phyloP scores from a whole-genome alignment of 2,888 invertebrate genomes.

The Hipparchia sbordonii region DNA sequence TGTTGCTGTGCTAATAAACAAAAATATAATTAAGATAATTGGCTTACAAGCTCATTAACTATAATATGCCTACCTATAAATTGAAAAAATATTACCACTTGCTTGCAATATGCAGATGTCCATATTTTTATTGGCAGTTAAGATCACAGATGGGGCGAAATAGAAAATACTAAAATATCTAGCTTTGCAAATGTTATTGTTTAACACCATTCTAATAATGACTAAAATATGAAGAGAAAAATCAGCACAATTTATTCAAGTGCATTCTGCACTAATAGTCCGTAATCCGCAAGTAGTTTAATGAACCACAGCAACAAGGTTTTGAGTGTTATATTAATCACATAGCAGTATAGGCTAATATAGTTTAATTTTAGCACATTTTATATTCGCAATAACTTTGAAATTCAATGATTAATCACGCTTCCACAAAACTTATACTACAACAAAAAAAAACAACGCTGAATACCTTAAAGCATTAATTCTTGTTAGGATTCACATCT shows the following conservation, averaged over 20 bases:
- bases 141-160: not conserved
- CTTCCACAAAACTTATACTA: conserved; percentile 25
- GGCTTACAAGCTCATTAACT: no score
- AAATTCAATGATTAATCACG: conserved; percentile 28
- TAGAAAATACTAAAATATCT: not conserved
- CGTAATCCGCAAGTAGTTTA: not conserved
- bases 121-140: no score
- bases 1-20: no score
- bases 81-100: no score
- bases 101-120: no score
- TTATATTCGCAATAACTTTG: conserved; percentile 23
- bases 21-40: no score
- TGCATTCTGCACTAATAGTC: not conserved
- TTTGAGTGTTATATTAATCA: not conserved
- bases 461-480: conserved; percentile 27
- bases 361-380: not conserved
- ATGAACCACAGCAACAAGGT: not conserved
- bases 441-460: conserved; percentile 27
- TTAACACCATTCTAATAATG: no score
- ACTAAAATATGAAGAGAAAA: no score
- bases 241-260: no score
- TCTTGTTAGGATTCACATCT: not conserved
- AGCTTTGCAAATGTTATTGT: not conserved
- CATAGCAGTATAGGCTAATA: not conserved
- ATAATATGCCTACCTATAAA: no score